Conservation (phyloP, 2,113 vertebrate genomes). For the Lates calcarifer region DNA sequence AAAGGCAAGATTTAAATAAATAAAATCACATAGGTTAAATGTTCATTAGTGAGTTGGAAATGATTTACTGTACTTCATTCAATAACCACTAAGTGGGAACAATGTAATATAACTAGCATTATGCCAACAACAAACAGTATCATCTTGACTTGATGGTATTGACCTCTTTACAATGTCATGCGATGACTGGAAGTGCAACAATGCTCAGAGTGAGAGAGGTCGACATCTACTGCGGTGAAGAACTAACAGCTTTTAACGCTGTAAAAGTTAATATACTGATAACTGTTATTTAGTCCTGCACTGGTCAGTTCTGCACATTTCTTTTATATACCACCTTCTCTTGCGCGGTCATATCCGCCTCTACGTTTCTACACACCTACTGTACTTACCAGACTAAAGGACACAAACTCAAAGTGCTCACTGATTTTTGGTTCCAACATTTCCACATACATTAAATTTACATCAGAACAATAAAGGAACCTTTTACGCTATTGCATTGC, state of each 20-base stretch:
- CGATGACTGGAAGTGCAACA: conserved; percentile 26
- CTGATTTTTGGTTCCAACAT: conserved; percentile 16
- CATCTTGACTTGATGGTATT: not conserved
- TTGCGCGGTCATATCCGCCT: not conserved
- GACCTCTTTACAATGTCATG: conserved; percentile 37
- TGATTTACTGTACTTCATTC: conserved; percentile 38
- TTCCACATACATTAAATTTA: conserved; percentile 29
- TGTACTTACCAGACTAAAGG: conserved; percentile 13
- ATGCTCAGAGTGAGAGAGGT: conserved; percentile 7
- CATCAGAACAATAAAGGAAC: conserved; percentile 22
- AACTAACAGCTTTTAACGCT: conserved; percentile 2
- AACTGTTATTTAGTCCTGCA: not conserved
- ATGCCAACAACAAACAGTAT: conserved; percentile 38
- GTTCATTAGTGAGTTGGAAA: conserved; percentile 47
- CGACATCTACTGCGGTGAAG: conserved; percentile 16
- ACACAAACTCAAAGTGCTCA: conserved; percentile 23
- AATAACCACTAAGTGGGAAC: conserved; percentile 45
- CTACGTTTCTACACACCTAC: conserved; percentile 27
- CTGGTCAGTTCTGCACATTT: not conserved
- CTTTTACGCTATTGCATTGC: conserved; percentile 8
- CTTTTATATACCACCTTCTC: not conserved
- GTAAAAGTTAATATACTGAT: conserved; percentile 5
- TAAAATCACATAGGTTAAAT: conserved; percentile 53
- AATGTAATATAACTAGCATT: conserved; percentile 4
- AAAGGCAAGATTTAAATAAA: conserved; percentile 57